These are phyloP conservation scores for Camptogramma bilineatum DNA, from an alignment of 2,888 invertebrate genomes.

Conservation along the genomic window DNA sequence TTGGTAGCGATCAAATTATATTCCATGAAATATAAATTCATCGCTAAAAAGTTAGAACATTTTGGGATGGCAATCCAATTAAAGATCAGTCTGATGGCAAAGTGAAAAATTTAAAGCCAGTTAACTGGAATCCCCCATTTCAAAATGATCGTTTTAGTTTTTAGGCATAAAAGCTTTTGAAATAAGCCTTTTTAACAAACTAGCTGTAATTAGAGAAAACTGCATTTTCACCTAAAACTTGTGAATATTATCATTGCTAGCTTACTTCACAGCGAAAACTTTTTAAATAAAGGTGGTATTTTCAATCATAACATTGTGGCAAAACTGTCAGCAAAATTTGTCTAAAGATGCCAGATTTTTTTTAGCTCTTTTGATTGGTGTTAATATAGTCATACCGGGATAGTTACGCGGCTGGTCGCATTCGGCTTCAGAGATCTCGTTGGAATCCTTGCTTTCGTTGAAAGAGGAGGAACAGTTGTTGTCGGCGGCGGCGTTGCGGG, in stretches of 20 bases:
- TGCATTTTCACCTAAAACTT: not conserved
- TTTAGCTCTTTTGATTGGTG: not conserved
- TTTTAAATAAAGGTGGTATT: not conserved
- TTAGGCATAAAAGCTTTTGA: too few relatives aligned
- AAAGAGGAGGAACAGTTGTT: constrained; percentile 92
- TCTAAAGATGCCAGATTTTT: not conserved
- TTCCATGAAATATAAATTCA: constrained; percentile 15
- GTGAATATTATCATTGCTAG: not conserved
- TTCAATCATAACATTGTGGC: not conserved
- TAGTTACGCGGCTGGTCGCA: constrained; percentile 95
- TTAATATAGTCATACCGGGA: constrained; percentile 86
- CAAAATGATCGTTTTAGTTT: too few relatives aligned
- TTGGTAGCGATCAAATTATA: constrained; percentile 18
- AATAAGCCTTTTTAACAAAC: too few relatives aligned
- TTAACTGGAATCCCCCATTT: too few relatives aligned
- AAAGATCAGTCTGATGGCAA: not conserved
- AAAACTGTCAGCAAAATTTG: not conserved
- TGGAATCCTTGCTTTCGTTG: constrained; percentile 97
- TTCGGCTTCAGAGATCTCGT: constrained; percentile 97
- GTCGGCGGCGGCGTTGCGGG: constrained; percentile 92
- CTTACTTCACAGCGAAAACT: not conserved
- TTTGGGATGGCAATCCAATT: not conserved
- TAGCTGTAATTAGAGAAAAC: too few relatives aligned
- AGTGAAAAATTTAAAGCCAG: too few relatives aligned
- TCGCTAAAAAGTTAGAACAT: constrained; percentile 10